phyloP scores from a whole-genome alignment of 2,797 vertebrate genomes.

The Sebastolobus alascanus region DNA sequence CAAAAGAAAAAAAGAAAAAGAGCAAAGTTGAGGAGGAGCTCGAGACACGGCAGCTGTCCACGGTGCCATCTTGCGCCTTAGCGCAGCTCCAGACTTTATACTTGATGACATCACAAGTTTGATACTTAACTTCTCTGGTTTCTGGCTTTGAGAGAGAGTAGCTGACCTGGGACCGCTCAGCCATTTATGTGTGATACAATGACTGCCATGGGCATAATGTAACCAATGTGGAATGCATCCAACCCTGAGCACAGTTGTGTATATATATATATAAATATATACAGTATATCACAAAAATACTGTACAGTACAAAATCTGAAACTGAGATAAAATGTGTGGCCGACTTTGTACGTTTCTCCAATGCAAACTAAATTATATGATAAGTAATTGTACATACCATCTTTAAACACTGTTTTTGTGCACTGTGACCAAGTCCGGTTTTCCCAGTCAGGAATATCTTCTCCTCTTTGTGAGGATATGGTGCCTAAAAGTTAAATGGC shows the following conservation, averaged over 20 bases:
- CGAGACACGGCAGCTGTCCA: too few species aligned
- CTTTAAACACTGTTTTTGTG: slow-evolving; percentile 16
- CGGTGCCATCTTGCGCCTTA: too few species aligned
- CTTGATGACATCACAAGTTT: background rate
- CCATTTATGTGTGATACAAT: background rate
- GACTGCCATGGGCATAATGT: background rate
- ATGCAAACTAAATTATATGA: background rate
- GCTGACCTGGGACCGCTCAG: background rate
- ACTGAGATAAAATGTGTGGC: background rate
- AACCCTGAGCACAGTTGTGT: background rate
- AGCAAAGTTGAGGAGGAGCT: too few species aligned
- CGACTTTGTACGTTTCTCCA: background rate
- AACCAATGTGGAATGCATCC: background rate
- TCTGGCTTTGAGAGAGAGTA: background rate
- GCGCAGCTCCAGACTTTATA: background rate
- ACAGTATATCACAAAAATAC: too few species aligned
- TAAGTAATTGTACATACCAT: background rate
- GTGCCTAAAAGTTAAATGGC: slow-evolving; percentile 24
- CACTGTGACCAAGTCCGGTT: background rate
- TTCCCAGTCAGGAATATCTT: background rate
- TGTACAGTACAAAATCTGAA: background rate
- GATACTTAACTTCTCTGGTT: background rate
- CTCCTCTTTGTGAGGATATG: background rate
- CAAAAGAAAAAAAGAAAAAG: background rate
- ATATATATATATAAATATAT: too few species aligned